Evolutionary conservation across 2,888 invertebrate species (phyloP).

Genomic region (Lithophane semibrunnea): DNA sequence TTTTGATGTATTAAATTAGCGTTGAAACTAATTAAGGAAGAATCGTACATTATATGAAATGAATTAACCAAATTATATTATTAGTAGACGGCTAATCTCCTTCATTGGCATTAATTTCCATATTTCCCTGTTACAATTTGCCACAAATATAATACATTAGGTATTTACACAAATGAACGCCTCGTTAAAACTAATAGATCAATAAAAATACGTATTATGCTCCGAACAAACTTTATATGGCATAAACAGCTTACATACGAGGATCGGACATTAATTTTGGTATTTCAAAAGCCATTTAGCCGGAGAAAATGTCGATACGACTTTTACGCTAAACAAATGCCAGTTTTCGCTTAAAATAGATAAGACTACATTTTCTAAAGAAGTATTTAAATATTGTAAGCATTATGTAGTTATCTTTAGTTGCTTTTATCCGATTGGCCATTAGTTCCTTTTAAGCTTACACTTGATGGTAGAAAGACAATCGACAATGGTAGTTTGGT

Average conservation of each 20-base stretch:
- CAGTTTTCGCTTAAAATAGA: slow-evolving; percentile 51
- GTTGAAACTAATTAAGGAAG: slow-evolving; percentile 34
- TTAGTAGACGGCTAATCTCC: slow-evolving; percentile 26
- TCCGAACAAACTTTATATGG: slow-evolving; percentile 45
- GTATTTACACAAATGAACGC: slow-evolving; percentile 29
- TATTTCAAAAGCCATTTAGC: slow-evolving; percentile 59
- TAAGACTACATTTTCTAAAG: slow-evolving; percentile 14
- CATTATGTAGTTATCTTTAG: slow-evolving; percentile 50
- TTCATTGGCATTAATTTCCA: slow-evolving; percentile 15
- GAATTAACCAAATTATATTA: slow-evolving; percentile 37
- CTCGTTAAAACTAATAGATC: slow-evolving; percentile 50
- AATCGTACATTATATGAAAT: slow-evolving; percentile 18
- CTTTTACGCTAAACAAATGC: slow-evolving; percentile 51
- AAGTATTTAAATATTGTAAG: slow-evolving; percentile 52
- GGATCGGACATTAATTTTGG: slow-evolving; percentile 59
- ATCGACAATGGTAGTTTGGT: slow-evolving; percentile 46
- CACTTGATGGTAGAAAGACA: slow-evolving; percentile 43
- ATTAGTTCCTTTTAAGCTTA: slow-evolving; percentile 53
- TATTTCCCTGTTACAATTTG: slow-evolving; percentile 27
- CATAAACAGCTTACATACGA: slow-evolving; percentile 50
- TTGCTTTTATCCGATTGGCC: slow-evolving; percentile 55
- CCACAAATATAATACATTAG: slow-evolving; percentile 17
- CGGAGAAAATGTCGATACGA: slow-evolving; percentile 57
- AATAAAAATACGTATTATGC: slow-evolving; percentile 51
- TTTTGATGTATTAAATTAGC: slow-evolving; percentile 33